Base-by-base conservation (phyloP, 2,888 invertebrate genomes). In the Anthophora plumipes region DNA sequence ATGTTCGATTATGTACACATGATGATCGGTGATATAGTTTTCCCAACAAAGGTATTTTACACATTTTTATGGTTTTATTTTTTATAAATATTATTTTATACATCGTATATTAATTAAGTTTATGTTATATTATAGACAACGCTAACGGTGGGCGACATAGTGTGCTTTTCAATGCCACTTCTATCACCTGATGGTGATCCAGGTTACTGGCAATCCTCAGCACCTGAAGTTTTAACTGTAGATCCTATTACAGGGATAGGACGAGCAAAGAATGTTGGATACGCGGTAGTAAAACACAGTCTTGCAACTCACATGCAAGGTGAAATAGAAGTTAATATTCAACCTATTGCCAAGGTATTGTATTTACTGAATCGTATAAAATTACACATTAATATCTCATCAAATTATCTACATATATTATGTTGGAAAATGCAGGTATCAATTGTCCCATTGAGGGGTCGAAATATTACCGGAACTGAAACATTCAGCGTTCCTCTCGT, bases 121-220 rank as follows among this genome's bases (percentile, higher is more conserved):
- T 55, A 52, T 31, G 17, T 14, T 72, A 8, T 59, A 37, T 90
- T 88, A 68, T 71, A 95, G 94, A 94, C 94, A 55, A 93, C 94
- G 80, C 91, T 96, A 87, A 95, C 95, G 61, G 94, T 96, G 77
- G 96, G 96, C 64, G 96, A 96, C 89, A 94, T 96, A 74, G 94
- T 96, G 85, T 96, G 96, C 90, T 96, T 96, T 88, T 93, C 93
- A n/a, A 94, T 94, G 91, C 94, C 95, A 0, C 90, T 95, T 50
- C 84, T 94, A 11, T 93, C 94, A 14, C 86, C 92, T 17, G 93
- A 94, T 82, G 94, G 94, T 86, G 93, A 92, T 79, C 86, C 88
- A 52, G 94, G 94, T 14, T 91, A 90, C 17, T 94, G 94, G 94
- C 92, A 92, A 54, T 92, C 94, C 0, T 93, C 93, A 52, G 90